Evolutionary conservation across 2,113 vertebrate genomes (phyloP).

Genomic region (Crypturellus undulatus): DNA sequence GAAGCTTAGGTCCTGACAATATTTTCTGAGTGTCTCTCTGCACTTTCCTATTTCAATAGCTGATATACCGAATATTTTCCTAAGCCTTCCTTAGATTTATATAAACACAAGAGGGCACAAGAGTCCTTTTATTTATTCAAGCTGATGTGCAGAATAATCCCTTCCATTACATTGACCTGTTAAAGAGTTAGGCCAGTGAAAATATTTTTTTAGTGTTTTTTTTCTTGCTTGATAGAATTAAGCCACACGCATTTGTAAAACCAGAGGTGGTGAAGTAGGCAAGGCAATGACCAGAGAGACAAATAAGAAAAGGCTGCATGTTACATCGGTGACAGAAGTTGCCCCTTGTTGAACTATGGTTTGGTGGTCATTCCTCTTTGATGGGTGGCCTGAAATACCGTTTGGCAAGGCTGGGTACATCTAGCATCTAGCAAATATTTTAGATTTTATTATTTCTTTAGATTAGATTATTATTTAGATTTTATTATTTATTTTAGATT

Average conservation of each 20-base stretch:
- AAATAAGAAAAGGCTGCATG: not conserved
- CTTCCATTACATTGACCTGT: not conserved
- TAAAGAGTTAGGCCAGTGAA: not conserved
- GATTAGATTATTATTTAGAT: too few species aligned
- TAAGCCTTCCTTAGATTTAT: not conserved
- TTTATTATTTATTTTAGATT: not conserved
- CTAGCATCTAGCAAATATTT: not conserved
- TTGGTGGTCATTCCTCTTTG: too few species aligned
- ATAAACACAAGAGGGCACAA: slow-evolving; percentile 58
- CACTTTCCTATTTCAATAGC: not conserved
- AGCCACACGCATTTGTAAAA: not conserved
- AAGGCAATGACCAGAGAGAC: not conserved
- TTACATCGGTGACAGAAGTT: not conserved
- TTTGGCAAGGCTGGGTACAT: accelerated
- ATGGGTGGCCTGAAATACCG: not conserved
- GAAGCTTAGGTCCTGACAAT: not conserved
- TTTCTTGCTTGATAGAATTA: not conserved
- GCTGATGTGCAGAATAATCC: not conserved
- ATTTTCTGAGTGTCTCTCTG: not conserved
- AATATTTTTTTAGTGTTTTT: not conserved
- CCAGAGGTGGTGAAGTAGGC: not conserved
- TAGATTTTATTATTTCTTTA: not conserved
- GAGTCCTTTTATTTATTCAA: slow-evolving; percentile 13
- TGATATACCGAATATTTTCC: not conserved
- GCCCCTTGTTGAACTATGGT: not conserved